Evolutionary conservation across 2,888 invertebrate genomes (phyloP), one percentile per base, ranked within the genome.

Genomic region (Amorpha juglandis): DNA sequence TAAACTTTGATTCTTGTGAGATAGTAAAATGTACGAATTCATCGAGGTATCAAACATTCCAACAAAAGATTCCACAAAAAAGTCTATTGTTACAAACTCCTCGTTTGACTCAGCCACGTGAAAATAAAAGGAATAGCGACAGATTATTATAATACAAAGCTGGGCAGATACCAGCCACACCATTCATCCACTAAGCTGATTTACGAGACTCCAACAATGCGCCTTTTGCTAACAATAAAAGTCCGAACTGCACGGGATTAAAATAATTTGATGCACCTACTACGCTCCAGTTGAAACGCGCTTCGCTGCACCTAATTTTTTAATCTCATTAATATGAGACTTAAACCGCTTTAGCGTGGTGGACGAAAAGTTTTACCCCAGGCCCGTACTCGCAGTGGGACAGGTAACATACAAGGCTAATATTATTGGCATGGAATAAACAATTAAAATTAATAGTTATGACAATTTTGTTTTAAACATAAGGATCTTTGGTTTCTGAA

Each of bases 121-220:
- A n/a, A 68, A 72, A 69, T 67, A 69, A 68, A 73, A 70, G 64
- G 71, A 69, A 68, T 66, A 67, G 64, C 35, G 82, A 84, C 84
- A 83, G 80, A 86, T 85, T 85, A 79, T 79, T 82, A 79, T 79
- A 82, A 85, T 80, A 83, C 83, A 84, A 87, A 81, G 78, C 79
- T 77, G 72, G 71, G 75, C 76, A 86, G 90, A 90, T 89, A 88
- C 81, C 80, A 80, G 75, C 79, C 76, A 79, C 77, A 75, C 86
- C 87, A 87, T 89, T 88, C 86, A 86, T 86, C 87, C 76, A 70
- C 81, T 90, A 89, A 91, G 91, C 91, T 91, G 92, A 92, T 92
- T 92, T 92, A 92, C 88, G 76, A 84, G 70, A 78, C 80, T 78
- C 84, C 86, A 80, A 89, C 88, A 86, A 87, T 86, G 83, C 77